A percentile compares a stretch with the other conserved stretches of the same genome.
Conservation (phyloP, 1,140 invertebrate genomes). For the Aphaenogaster ashmeadi region DNA sequence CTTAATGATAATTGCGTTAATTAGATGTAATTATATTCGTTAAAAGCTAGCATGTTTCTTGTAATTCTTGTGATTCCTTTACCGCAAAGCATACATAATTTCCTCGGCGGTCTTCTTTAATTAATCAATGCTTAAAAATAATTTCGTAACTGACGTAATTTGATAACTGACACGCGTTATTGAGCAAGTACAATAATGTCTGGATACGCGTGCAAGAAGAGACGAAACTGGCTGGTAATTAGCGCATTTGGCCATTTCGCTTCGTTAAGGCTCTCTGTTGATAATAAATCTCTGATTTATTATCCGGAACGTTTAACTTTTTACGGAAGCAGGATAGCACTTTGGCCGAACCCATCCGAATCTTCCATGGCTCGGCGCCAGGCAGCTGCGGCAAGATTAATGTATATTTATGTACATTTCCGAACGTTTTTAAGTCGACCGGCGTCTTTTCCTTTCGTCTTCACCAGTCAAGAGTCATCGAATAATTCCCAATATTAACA, state of each 20-base stretch:
- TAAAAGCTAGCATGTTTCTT: too few relatives aligned
- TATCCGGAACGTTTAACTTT: constrained; percentile 51
- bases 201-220: background rate
- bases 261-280: constrained; percentile 29
- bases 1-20: background rate
- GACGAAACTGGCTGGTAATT: constrained; percentile 21
- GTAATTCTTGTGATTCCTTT: background rate
- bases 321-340: constrained; percentile 36
- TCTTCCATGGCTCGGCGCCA: constrained; percentile 41
- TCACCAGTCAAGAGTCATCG: background rate
- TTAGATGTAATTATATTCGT: constrained; percentile 5
- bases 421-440: constrained; percentile 35
- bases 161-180: background rate
- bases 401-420: constrained; percentile 52
- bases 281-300: constrained; percentile 53
- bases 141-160: background rate
- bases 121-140: background rate
- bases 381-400: constrained; percentile 40
- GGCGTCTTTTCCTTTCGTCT: constrained; percentile 18
- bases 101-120: background rate
- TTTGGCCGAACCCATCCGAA: constrained; percentile 36
- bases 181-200: background rate
- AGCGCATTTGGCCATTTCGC: constrained; percentile 2
- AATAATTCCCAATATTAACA: constrained; percentile 14
- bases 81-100: background rate